Conservation (phyloP, 2,797 vertebrate species). For the Chanos chanos region DNA sequence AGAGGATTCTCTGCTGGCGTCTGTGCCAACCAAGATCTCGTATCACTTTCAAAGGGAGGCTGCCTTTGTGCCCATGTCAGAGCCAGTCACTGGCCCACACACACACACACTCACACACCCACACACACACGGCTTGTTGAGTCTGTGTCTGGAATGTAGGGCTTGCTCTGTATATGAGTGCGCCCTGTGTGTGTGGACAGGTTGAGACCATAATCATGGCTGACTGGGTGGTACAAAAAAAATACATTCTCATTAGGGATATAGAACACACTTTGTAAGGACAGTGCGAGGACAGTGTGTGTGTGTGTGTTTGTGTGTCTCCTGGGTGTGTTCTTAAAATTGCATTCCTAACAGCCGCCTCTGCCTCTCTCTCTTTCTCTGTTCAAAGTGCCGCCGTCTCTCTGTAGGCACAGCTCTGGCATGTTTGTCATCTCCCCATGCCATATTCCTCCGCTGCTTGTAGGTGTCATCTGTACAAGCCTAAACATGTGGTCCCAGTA, state of each 20-base stretch:
- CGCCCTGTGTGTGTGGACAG: slow-evolving; percentile 38
- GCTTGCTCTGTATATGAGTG: slow-evolving; percentile 44
- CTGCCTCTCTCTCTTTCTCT: slow-evolving; percentile 24
- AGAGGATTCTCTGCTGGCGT: slow-evolving; percentile 68
- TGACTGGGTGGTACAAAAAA: slow-evolving; percentile 27
- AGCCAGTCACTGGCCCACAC: slow-evolving; percentile 50
- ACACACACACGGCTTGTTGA: slow-evolving; percentile 46
- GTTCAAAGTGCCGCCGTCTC: slow-evolving; percentile 49
- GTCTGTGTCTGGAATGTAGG: slow-evolving; percentile 65
- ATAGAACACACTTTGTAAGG: slow-evolving; percentile 62
- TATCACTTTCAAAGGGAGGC: slow-evolving; percentile 76
- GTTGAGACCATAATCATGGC: slow-evolving; percentile 39
- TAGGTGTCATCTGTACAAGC: slow-evolving; percentile 50
- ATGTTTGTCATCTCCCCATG: slow-evolving; percentile 61
- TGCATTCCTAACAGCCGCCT: slow-evolving; percentile 55
- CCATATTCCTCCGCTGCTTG: slow-evolving; percentile 11
- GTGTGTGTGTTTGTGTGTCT: slow-evolving; percentile 29
- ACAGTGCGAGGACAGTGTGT: slow-evolving; percentile 44
- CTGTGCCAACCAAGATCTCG: slow-evolving; percentile 60
- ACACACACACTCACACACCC: slow-evolving; percentile 44
- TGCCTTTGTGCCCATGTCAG: slow-evolving; percentile 56
- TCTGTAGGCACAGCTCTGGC: slow-evolving; percentile 49
- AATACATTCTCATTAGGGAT: slow-evolving; percentile 51
- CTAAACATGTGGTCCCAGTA: slow-evolving; percentile 35
- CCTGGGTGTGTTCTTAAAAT: slow-evolving; percentile 44